Evolutionary conservation across 2,113 vertebrate species (phyloP).

Genomic region (Rhodinocichla rosea): DNA sequence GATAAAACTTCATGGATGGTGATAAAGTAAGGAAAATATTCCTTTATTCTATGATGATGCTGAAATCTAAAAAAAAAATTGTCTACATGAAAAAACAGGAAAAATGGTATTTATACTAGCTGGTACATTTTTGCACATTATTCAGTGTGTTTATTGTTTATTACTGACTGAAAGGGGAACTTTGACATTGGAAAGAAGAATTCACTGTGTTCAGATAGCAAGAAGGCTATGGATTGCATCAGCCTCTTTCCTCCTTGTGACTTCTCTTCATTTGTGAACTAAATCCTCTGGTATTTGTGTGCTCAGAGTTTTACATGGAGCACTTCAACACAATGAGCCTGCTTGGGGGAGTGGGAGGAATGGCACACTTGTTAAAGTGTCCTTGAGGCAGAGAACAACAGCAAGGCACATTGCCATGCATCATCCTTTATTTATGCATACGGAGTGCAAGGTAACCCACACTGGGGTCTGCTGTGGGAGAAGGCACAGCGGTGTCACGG

Average conservation of each 20-base stretch:
- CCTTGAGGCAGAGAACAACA: conserved; percentile 1
- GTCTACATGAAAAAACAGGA: neutral
- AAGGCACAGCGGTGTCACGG: neutral
- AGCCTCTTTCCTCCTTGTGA: neutral
- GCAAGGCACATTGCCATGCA: neutral
- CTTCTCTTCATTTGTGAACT: neutral
- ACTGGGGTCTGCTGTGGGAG: neutral
- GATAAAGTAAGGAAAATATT: neutral
- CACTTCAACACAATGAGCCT: neutral
- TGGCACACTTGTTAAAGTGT: neutral
- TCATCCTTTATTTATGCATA: conserved; percentile 6
- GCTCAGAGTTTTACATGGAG: neutral
- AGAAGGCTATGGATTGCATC: neutral
- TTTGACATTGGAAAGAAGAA: neutral
- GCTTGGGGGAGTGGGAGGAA: neutral
- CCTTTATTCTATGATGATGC: neutral
- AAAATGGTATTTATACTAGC: neutral
- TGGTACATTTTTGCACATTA: neutral
- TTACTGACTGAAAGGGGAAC: neutral
- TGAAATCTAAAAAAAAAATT: neutral
- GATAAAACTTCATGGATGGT: neutral
- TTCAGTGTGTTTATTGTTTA: neutral
- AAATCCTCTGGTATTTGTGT: neutral
- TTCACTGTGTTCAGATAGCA: neutral
- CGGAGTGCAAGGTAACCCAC: neutral